A percentile compares a stretch with the other conserved stretches of the same genome.
These are phyloP conservation scores for Choristoneura fumiferana DNA, from an alignment of 1,140 invertebrate genomes.

Conservation along the genomic window DNA sequence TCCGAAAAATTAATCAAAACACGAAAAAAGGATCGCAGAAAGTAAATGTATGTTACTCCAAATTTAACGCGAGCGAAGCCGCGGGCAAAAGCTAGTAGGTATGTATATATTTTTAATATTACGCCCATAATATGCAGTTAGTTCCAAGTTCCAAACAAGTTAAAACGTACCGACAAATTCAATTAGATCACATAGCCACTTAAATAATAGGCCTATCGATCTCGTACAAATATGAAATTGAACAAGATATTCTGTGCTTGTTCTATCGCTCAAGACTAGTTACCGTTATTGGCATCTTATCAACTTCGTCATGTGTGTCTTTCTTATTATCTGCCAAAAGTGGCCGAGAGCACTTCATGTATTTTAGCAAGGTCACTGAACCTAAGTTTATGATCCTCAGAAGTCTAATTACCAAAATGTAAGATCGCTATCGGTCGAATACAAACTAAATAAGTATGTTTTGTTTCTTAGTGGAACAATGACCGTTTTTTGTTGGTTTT, in stretches of 20 bases:
- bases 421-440: slow-evolving; percentile 45
- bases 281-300: background rate
- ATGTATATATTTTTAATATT: no score
- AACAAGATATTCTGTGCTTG: no score
- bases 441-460: slow-evolving; percentile 53
- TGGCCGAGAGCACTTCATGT: background rate
- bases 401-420: slow-evolving; percentile 46
- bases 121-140: no score
- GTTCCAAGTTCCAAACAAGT: no score
- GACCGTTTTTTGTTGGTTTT: slow-evolving; percentile 43
- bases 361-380: slow-evolving; percentile 40
- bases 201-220: slow-evolving; percentile 7
- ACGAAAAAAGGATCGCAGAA: no score
- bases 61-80: no score
- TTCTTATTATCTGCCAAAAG: slow-evolving; percentile 5
- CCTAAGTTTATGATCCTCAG: slow-evolving; percentile 38
- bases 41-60: no score
- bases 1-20: no score
- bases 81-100: no score
- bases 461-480: slow-evolving; percentile 43
- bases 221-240: background rate
- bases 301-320: background rate
- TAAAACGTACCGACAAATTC: no score
- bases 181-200: no score
- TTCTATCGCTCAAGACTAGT: background rate